phyloP scores from a whole-genome alignment of 2,888 invertebrate genomes.

The Empis livida region DNA sequence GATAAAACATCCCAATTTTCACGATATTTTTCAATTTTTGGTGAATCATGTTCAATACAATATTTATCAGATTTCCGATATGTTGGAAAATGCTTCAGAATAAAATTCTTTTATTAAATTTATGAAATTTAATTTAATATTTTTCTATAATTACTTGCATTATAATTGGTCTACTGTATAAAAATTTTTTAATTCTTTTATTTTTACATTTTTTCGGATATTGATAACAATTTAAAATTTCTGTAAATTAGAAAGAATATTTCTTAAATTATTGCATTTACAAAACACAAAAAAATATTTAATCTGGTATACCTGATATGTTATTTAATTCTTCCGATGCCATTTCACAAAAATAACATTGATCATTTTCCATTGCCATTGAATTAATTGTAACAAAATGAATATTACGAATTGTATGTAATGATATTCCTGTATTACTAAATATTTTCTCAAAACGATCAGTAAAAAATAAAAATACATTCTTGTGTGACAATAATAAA shows the following conservation, averaged over 20 bases:
- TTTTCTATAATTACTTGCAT: constrained; percentile 45
- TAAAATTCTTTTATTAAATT: not conserved
- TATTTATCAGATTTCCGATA: constrained; percentile 75
- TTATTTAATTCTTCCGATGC: constrained; percentile 55
- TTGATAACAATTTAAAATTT: constrained; percentile 17
- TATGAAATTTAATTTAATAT: not conserved
- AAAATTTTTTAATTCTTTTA: constrained; percentile 9
- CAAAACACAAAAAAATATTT: too few relatives aligned
- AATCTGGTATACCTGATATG: constrained; percentile 44
- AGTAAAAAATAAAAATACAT: constrained; percentile 58
- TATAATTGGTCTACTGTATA: constrained; percentile 66
- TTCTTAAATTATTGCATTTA: too few relatives aligned
- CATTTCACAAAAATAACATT: constrained; percentile 73
- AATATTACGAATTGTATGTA: constrained; percentile 58
- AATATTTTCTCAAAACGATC: constrained; percentile 58
- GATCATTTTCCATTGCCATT: constrained; percentile 94
- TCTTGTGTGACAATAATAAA: constrained; percentile 39
- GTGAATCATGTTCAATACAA: constrained; percentile 73
- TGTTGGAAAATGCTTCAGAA: constrained; percentile 86
- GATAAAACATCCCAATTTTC: constrained; percentile 87
- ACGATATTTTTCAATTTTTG: constrained; percentile 54
- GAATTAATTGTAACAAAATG: constrained; percentile 89
- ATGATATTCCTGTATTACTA: constrained; percentile 59
- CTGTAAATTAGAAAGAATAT: too few relatives aligned
- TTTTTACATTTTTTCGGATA: constrained; percentile 6